Percentiles rank a stretch among this genome's conserved stretches.
These are phyloP conservation scores for Himalopsyche phryganea DNA, from an alignment of 1,140 invertebrate genomes.

Conservation along the genomic window DNA sequence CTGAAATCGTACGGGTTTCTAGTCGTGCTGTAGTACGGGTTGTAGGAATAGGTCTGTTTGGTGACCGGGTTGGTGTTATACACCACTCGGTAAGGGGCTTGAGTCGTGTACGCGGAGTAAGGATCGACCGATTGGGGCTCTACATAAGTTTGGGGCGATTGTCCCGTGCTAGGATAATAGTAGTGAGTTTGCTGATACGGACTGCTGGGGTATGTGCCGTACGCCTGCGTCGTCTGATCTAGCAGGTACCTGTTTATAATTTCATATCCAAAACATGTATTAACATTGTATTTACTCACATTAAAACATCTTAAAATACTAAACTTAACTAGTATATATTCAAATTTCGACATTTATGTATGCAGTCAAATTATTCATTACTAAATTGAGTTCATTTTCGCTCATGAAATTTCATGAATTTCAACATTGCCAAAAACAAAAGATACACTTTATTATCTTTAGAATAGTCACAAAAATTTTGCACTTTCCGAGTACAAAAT, in stretches of 20 bases:
- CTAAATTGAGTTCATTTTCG: too few species aligned
- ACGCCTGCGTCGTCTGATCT: constrained; percentile 29
- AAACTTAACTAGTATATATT: too few species aligned
- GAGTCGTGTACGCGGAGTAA: constrained; percentile 16
- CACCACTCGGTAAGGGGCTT: constrained; percentile 31
- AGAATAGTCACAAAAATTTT: too few species aligned
- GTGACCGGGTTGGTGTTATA: constrained; percentile 23
- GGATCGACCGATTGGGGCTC: constrained; percentile 17
- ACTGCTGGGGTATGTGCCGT: constrained; percentile 18
- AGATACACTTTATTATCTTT: too few species aligned
- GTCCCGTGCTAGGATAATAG: constrained; percentile 22
- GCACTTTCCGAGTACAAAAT: too few species aligned
- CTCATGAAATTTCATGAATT: too few species aligned
- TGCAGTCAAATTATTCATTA: too few species aligned
- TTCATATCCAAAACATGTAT: too few species aligned
- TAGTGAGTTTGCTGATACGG: constrained; percentile 24
- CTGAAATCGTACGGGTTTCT: constrained; percentile 39
- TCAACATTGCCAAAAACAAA: too few species aligned
- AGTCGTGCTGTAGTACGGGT: constrained; percentile 28
- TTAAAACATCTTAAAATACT: too few species aligned
- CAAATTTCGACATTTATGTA: too few species aligned
- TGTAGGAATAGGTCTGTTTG: constrained; percentile 15
- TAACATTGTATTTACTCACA: too few species aligned
- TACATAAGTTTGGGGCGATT: constrained; percentile 5
- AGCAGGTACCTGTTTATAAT: constrained; percentile 24